A percentile compares a stretch with the other conserved stretches of the same genome.
These are phyloP conservation scores for Phodopus roborovskii DNA, from an alignment of 2,113 vertebrate genomes.

Conservation along the genomic window DNA sequence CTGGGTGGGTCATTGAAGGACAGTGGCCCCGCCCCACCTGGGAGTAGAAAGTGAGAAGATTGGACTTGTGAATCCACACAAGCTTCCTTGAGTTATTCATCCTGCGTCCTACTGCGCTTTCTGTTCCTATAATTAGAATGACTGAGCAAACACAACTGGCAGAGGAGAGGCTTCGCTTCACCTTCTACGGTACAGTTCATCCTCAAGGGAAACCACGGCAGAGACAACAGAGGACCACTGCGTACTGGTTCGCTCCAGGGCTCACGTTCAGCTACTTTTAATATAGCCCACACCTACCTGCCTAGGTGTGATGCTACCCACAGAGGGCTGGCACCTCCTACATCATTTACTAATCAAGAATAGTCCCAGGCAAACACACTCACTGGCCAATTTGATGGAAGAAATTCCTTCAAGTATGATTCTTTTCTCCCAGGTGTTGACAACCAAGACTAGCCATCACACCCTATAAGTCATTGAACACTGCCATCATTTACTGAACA, in stretches of 20 bases:
- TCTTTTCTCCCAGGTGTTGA: not conserved
- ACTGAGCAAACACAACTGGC: not conserved
- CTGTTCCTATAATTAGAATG: not conserved
- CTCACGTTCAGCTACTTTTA: not conserved
- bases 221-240: not conserved
- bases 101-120: not conserved
- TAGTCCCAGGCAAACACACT: not conserved
- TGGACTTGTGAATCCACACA: not conserved
- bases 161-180: not conserved
- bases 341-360: not conserved
- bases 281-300: not conserved
- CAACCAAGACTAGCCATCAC: not conserved
- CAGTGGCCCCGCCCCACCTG: rapidly evolving
- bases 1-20: rapidly evolving
- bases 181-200: not conserved
- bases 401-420: not conserved
- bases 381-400: not conserved
- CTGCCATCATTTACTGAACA: not conserved
- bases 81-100: not conserved
- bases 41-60: rapidly evolving
- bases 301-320: not conserved
- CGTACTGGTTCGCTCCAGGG: not conserved
- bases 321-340: too few species aligned
- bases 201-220: not conserved
- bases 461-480: not conserved